These are phyloP conservation scores for Coilia nasus DNA, from an alignment of 2,797 vertebrate species.

Conservation along the genomic window DNA sequence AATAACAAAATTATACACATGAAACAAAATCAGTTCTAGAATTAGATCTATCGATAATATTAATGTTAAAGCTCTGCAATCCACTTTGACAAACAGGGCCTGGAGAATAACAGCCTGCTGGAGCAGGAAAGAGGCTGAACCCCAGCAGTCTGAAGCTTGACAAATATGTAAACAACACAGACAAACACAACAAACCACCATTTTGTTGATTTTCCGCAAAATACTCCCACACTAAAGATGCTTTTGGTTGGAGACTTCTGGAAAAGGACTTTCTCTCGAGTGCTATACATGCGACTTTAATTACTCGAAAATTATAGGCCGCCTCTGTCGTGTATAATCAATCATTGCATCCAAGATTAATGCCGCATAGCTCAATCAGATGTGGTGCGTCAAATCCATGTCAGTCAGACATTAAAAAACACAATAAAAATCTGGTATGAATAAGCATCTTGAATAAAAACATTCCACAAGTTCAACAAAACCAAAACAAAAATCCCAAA, in stretches of 20 bases:
- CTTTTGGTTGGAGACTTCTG: not conserved
- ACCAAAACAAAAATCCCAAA: not conserved
- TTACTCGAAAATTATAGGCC: not conserved
- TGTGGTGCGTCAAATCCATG: slow-evolving; percentile 1
- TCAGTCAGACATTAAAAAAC: not conserved
- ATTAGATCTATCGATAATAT: not conserved
- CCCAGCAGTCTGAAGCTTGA: not conserved
- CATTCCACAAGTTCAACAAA: not conserved
- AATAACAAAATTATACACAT: not conserved
- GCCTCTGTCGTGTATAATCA: not conserved
- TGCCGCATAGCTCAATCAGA: not conserved
- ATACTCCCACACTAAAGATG: not conserved
- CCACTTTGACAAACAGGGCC: not conserved
- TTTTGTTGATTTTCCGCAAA: slow-evolving; percentile 16
- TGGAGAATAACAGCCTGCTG: not conserved
- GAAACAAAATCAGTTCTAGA: not conserved
- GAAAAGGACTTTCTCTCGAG: not conserved
- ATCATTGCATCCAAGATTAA: not conserved
- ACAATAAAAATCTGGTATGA: not conserved
- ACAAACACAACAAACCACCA: slow-evolving; percentile 18
- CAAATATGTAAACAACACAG: slow-evolving; percentile 22
- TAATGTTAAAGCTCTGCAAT: not conserved
- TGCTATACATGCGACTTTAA: not conserved
- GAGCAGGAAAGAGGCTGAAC: not conserved
- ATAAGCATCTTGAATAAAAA: not conserved